A percentile compares a stretch with the other conserved stretches of the same genome.
Evolutionary conservation across 1,140 invertebrate species (phyloP).

Genomic region (Pseudachorutes palmiensis): DNA sequence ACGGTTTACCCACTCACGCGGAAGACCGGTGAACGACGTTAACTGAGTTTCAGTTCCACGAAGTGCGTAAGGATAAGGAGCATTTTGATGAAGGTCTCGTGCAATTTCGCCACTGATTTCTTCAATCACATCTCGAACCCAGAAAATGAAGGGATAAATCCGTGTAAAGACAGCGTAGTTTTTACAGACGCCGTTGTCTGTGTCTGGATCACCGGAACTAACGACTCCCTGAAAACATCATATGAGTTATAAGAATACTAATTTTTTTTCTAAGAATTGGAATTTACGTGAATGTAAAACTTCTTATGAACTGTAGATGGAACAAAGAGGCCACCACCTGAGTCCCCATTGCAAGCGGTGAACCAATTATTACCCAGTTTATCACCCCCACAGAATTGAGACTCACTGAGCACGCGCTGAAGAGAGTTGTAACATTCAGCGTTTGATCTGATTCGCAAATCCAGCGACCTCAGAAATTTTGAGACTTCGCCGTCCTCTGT

Average conservation of each 20-base stretch:
- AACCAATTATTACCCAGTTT: not conserved
- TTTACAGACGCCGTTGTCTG: not conserved
- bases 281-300: slow-evolving; percentile 11
- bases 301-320: slow-evolving; percentile 1
- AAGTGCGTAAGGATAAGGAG: not conserved
- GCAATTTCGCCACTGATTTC: slow-evolving; percentile 6
- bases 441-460: not conserved
- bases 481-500: not conserved
- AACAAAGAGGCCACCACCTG: not conserved
- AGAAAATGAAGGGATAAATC: slow-evolving; percentile 10
- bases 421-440: slow-evolving; percentile 1
- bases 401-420: not conserved
- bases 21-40: not conserved
- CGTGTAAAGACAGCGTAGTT: slow-evolving; percentile 16
- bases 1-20: not conserved
- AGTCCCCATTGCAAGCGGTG: slow-evolving; percentile 14
- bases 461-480: not conserved
- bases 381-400: slow-evolving; percentile 11
- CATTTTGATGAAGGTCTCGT: not conserved
- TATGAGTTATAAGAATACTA: not conserved
- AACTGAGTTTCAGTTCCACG: slow-evolving; percentile 2
- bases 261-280: not conserved
- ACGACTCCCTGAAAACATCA: slow-evolving; percentile 4
- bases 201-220: slow-evolving; percentile 9
- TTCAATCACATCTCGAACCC: slow-evolving; percentile 13